phyloP scores from a whole-genome alignment of 2,797 vertebrate genomes.

The Sebastes vulpes region DNA sequence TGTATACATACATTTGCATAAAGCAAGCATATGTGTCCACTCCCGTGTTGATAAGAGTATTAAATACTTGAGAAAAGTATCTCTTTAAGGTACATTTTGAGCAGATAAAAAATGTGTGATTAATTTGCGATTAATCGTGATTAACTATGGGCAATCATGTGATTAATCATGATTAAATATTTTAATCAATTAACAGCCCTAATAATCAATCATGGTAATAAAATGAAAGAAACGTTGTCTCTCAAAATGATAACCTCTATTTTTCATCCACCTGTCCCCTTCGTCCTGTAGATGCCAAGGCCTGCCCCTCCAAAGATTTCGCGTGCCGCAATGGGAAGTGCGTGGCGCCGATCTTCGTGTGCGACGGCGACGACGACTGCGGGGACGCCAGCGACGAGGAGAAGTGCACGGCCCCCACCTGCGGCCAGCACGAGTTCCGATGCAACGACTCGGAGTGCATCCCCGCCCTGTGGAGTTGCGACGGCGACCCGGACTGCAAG shows the following conservation, averaged over 20 bases:
- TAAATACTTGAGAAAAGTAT: too few species aligned
- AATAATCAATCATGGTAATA: neutral
- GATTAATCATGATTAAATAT: too few species aligned
- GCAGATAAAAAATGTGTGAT: too few species aligned
- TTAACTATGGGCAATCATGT: too few species aligned
- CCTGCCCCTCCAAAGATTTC: slow-evolving; percentile 92
- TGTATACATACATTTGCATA: too few species aligned
- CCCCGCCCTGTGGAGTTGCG: slow-evolving; percentile 94
- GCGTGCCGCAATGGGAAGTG: slow-evolving; percentile 91
- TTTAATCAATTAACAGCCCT: too few species aligned
- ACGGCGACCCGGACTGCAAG: slow-evolving; percentile 94
- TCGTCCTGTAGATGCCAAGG: slow-evolving; percentile 80
- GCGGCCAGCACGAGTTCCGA: slow-evolving; percentile 93
- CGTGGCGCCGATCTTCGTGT: slow-evolving; percentile 91
- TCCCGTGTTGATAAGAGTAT: too few species aligned
- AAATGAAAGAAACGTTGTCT: neutral
- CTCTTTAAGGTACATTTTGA: too few species aligned
- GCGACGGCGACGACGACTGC: slow-evolving; percentile 92
- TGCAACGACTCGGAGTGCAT: slow-evolving; percentile 94
- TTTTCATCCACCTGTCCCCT: neutral
- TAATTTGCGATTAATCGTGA: too few species aligned
- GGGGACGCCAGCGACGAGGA: slow-evolving; percentile 92
- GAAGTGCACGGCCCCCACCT: slow-evolving; percentile 90
- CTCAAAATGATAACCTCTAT: neutral
- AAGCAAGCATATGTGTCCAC: too few species aligned